Evolutionary conservation across 2,888 invertebrate genomes (phyloP), one percentile per base, ranked within the genome.

Genomic region (Achlya flavicornis): DNA sequence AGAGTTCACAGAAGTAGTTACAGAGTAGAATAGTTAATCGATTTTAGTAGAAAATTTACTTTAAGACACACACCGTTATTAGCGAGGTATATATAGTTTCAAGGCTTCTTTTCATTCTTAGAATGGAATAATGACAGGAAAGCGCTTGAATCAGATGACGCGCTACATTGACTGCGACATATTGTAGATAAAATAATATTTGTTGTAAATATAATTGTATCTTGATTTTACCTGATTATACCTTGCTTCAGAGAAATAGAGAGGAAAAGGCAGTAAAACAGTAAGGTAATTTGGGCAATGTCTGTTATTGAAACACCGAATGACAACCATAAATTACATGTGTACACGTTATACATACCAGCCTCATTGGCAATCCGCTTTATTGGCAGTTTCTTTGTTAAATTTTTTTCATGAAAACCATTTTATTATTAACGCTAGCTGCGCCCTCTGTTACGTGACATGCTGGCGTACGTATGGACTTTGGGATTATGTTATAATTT

Each of bases 281-380:
- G 3, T 43, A 48, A 48, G 14, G 16, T 16, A 4, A n/a, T 8
- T 16, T 48, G 3, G 48, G n/a, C 16, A 16, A 16, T 16, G 16
- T 66, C 66, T 67, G 68, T 61, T 63, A 71, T 68, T 66, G 67
- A 69, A 63, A 71, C 69, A 72, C 73, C 69, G 77, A 73, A 73
- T 77, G 76, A 73, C 48, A 16, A 48, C 48, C 46, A 5, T 16
- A 16, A 4, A 16, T 7, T 14, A 48, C 4, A 16, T 16, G 16
- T 8, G 16, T 16, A 11, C 14, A 46, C 6, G 6, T 14, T 14
- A 43, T 43, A 48, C 14, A 7, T 7, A 6, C 48, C 48, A 48
- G 7, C 16, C 48, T 48, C 48, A 48, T 48, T 48, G 48, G 48
- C n/a, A 16, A 48, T 48, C 6, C 16, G 16, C 48, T 16, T 48